These are phyloP conservation scores for Falco rusticolus DNA, from an alignment of 2,797 vertebrate species.

Conservation along the genomic window DNA sequence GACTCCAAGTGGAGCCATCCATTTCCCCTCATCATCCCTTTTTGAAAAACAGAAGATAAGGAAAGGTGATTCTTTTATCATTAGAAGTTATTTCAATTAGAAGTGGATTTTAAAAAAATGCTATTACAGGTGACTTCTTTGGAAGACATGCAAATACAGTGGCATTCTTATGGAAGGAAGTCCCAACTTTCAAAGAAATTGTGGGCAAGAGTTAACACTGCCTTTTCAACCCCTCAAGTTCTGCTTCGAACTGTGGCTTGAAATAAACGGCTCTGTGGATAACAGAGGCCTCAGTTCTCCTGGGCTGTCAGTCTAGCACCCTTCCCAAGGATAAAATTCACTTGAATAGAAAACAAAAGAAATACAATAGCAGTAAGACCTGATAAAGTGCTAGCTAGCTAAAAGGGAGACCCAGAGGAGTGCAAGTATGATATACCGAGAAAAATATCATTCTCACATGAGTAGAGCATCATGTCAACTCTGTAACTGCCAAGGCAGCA, in stretches of 20 bases:
- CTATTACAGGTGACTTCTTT: neutral
- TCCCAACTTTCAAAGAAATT: neutral
- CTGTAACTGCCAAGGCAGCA: neutral
- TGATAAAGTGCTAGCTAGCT: neutral
- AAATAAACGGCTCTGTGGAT: neutral
- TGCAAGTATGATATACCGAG: neutral
- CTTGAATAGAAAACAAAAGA: constrained; percentile 12
- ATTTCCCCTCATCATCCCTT: neutral
- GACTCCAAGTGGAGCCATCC: neutral
- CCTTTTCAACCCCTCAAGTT: neutral
- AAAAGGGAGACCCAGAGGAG: neutral
- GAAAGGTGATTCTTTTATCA: neutral
- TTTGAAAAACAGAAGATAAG: neutral
- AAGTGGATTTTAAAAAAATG: neutral
- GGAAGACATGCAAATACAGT: neutral
- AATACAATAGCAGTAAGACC: neutral
- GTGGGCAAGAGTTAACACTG: neutral
- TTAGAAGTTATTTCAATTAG: neutral
- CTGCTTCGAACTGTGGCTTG: neutral
- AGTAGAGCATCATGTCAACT: neutral
- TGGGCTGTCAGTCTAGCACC: neutral
- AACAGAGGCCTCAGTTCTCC: neutral
- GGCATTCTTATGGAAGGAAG: neutral
- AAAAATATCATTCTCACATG: neutral
- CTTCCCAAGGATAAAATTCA: neutral